These are phyloP conservation scores for Chloropsis cyanopogon DNA, from an alignment of 2,113 vertebrate species.

Conservation along the genomic window DNA sequence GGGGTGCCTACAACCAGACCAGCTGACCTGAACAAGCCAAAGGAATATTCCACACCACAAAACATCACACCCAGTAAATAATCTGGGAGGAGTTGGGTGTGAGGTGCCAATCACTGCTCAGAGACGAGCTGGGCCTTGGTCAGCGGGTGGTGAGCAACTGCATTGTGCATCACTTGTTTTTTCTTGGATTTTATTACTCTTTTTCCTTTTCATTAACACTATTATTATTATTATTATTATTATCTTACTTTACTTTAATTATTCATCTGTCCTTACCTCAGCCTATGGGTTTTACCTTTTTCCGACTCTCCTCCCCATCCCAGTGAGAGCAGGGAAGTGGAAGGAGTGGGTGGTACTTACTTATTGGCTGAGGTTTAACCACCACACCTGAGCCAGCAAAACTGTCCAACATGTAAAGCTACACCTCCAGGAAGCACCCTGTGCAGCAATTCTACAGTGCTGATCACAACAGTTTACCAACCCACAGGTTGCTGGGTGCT, in stretches of 20 bases:
- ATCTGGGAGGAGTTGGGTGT: neutral
- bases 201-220: neutral
- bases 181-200: neutral
- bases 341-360: neutral
- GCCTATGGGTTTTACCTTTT: neutral
- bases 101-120: neutral
- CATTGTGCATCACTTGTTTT: neutral
- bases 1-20: neutral
- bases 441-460: neutral
- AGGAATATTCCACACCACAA: neutral
- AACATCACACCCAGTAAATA: neutral
- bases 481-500: neutral
- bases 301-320: neutral
- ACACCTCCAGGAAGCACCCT: neutral
- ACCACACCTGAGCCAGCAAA: neutral
- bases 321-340: neutral
- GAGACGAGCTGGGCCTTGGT: neutral
- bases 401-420: neutral
- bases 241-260: neutral
- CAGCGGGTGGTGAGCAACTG: accelerated
- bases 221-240: neutral
- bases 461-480: neutral
- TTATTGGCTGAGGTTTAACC: neutral
- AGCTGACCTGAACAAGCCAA: neutral
- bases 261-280: neutral